Evolutionary conservation across 2,113 vertebrate genomes (phyloP).

Genomic region (Neolamprologus longior): DNA sequence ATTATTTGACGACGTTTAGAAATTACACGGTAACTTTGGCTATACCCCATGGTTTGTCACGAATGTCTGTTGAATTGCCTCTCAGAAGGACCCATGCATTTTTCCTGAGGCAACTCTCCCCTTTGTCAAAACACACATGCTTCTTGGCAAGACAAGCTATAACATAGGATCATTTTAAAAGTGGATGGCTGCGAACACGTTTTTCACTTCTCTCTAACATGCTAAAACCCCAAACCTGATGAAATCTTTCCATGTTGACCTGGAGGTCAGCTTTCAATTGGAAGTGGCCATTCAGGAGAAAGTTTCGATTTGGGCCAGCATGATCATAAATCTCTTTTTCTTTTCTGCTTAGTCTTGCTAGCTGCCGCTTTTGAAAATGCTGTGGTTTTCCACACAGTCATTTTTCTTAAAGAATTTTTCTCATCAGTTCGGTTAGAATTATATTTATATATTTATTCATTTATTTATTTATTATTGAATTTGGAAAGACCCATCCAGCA

Average conservation of each 20-base stretch:
- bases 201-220: constrained; percentile 3
- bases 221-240: constrained; percentile 49
- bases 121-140: background rate
- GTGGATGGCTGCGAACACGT: constrained; percentile 42
- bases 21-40: background rate
- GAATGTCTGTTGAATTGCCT: background rate
- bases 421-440: background rate
- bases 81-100: background rate
- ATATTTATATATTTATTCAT: background rate
- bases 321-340: constrained; percentile 59
- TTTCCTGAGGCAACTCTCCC: background rate
- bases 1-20: background rate
- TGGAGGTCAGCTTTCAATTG: constrained; percentile 66
- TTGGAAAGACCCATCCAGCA: background rate
- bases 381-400: background rate
- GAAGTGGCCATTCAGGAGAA: constrained; percentile 68
- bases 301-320: constrained; percentile 58
- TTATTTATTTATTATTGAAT: background rate
- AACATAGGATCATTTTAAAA: constrained; percentile 49
- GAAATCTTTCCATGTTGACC: constrained; percentile 60
- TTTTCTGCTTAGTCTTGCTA: background rate
- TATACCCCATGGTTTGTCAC: background rate
- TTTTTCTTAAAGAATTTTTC: background rate
- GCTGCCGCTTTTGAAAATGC: constrained; percentile 24
- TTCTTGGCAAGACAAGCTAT: constrained; percentile 18